Conservation (phyloP, 64 coral and sea anemone species). For the Orbicella faveolata region DNA sequence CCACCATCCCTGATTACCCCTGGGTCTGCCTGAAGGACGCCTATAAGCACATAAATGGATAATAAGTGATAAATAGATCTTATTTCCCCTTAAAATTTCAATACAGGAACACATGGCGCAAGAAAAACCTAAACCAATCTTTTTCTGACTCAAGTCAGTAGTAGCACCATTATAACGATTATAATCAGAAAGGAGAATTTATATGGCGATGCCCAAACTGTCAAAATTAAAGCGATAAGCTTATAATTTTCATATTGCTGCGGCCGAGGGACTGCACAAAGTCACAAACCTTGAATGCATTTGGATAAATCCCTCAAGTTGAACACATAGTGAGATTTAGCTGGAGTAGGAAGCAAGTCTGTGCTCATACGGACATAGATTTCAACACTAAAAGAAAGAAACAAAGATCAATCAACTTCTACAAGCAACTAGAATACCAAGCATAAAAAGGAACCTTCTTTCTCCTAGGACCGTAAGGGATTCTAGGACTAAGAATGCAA, state of each 20-base stretch:
- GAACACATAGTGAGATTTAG: constrained; percentile 98
- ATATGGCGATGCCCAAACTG: too few species aligned
- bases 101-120: too few species aligned
- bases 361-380: constrained; percentile 98
- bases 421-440: too few species aligned
- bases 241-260: neutral
- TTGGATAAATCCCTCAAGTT: constrained; percentile 99
- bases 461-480: too few species aligned
- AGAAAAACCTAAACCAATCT: too few species aligned
- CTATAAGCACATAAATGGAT: constrained; percentile 18
- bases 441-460: too few species aligned
- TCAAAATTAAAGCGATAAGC: too few species aligned
- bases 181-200: too few species aligned
- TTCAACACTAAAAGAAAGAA: constrained; percentile 77
- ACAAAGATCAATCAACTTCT: neutral
- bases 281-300: constrained; percentile 93
- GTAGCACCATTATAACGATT: too few species aligned
- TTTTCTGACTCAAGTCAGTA: too few species aligned
- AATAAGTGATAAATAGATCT: too few species aligned
- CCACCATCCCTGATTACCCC: constrained; percentile 80
- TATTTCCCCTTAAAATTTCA: too few species aligned
- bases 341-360: constrained; percentile 92
- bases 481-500: neutral
- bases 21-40: constrained; percentile 93
- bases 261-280: neutral